phyloP scores from a whole-genome alignment of 2,888 invertebrate species.

The Pandemis cinnamomeana region DNA sequence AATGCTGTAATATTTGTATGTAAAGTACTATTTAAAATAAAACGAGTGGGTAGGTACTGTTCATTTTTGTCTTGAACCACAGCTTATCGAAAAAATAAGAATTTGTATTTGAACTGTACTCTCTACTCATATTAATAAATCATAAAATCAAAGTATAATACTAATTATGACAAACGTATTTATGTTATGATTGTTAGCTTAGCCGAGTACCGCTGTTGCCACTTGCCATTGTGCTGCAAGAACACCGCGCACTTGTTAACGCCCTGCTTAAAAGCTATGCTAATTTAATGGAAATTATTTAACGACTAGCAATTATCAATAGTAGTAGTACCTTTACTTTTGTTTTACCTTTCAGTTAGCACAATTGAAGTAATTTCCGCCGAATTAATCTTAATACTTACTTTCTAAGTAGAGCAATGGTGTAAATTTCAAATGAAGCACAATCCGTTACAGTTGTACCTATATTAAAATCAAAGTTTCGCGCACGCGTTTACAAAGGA shows the following conservation, averaged over 20 bases:
- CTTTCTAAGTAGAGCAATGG: background rate
- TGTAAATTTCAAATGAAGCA: background rate
- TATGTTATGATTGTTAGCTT: background rate
- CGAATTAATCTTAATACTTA: background rate
- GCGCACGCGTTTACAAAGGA: background rate
- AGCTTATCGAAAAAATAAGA: no score
- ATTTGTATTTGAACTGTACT: no score
- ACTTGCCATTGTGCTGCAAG: slow-evolving; percentile 7
- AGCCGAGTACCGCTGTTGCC: background rate
- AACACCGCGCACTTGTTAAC: slow-evolving; percentile 47
- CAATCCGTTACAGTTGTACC: background rate
- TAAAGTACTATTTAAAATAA: no score
- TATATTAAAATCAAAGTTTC: background rate
- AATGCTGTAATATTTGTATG: no score
- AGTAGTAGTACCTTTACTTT: slow-evolving; percentile 24
- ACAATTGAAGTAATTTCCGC: background rate
- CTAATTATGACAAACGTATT: background rate
- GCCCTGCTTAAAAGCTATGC: slow-evolving; percentile 67
- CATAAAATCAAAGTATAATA: no score
- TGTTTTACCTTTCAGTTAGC: slow-evolving; percentile 23
- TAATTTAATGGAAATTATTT: slow-evolving; percentile 60
- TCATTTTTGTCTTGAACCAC: no score
- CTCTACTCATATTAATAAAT: no score
- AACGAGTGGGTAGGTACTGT: no score
- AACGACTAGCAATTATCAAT: slow-evolving; percentile 42